A percentile compares a stretch with the other conserved stretches of the same genome.
phyloP scores from a whole-genome alignment of 2,888 invertebrate species.

The Hypercompe scribonia region DNA sequence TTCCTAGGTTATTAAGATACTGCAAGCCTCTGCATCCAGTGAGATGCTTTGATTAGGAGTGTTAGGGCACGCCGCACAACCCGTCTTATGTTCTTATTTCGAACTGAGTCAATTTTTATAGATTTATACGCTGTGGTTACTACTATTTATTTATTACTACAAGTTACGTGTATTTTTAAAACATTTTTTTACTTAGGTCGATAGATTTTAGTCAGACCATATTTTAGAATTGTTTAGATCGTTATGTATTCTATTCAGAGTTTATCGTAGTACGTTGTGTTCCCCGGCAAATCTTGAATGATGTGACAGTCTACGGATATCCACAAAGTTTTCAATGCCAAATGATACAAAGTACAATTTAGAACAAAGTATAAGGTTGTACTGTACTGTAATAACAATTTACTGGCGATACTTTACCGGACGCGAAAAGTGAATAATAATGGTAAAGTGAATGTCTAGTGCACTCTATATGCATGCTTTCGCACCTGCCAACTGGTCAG shows the following conservation, averaged over 20 bases:
- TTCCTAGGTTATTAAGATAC: conserved; percentile 78
- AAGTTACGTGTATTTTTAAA: conserved; percentile 63
- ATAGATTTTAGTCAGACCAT: conserved; percentile 52
- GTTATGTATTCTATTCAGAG: conserved; percentile 63
- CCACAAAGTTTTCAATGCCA: conserved; percentile 76
- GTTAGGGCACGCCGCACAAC: conserved; percentile 66
- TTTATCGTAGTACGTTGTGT: conserved; percentile 56
- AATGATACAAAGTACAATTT: conserved; percentile 77
- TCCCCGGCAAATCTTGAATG: conserved; percentile 54
- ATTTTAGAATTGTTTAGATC: conserved; percentile 55
- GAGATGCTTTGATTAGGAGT: conserved; percentile 5
- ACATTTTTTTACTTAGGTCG: conserved; percentile 63
- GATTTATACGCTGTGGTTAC: conserved; percentile 66
- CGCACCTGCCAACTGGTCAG: neutral
- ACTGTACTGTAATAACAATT: conserved; percentile 17
- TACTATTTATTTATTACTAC: conserved; percentile 77
- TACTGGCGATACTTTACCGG: conserved; percentile 8
- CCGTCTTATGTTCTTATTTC: conserved; percentile 76
- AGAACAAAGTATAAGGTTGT: conserved; percentile 62
- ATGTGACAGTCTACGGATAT: conserved; percentile 51
- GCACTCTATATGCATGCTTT: neutral
- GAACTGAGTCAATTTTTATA: conserved; percentile 72
- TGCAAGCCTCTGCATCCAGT: conserved; percentile 43
- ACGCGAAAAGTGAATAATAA: neutral
- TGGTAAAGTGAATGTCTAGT: neutral